Base-by-base conservation (phyloP, 2,113 vertebrate species). In the Tachysurus vachellii region DNA sequence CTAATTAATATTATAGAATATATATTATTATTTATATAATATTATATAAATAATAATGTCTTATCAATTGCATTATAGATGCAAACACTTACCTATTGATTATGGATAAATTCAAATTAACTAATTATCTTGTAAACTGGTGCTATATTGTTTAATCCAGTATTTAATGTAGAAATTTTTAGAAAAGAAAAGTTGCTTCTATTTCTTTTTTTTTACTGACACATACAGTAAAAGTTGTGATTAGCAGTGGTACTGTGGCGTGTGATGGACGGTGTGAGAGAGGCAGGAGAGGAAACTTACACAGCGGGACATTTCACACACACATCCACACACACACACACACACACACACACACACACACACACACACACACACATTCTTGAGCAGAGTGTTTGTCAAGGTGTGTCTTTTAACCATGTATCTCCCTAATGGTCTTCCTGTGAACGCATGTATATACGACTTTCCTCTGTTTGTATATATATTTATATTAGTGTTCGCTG, bases 401-500 rank as follows among this genome's bases (percentile, higher is more conserved):
- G 71, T 75, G 21, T 75, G 70, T 73, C 70, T 44, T 73, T 73
- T 73, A 26, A 13, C 10, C 42, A 75, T 21, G 5, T 75, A 75
- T 50, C 71, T 75, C 21, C 42, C 71, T 54, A 77, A 53, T n/a
- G 26, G 75, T 28, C 26, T 28, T 54, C 47, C 44, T 75, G 71
- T 75, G 21, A 75, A 75, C 71, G 47, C 75, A 54, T n/a, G 75
- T 26, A 54, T 77, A 56, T 19, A 56, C 4, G 17, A 28, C 53
- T 53, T 56, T 79, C 76, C 76, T 79, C n/a, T 10, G n/a, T 53
- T 28, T 56, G n/a, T 79, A 56, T 79, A 21, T 56, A 53, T 79
- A 56, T 56, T 56, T 79, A 79, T 79, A 81, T 85, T 50, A 26
- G 82, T 50, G n/a, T 80, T 23, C 28, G 4, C 83, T 73, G 50